A percentile compares a stretch with the other conserved stretches of the same genome.
phyloP scores from a whole-genome alignment of 2,888 invertebrate species.

The Lycophotia porphyrea region DNA sequence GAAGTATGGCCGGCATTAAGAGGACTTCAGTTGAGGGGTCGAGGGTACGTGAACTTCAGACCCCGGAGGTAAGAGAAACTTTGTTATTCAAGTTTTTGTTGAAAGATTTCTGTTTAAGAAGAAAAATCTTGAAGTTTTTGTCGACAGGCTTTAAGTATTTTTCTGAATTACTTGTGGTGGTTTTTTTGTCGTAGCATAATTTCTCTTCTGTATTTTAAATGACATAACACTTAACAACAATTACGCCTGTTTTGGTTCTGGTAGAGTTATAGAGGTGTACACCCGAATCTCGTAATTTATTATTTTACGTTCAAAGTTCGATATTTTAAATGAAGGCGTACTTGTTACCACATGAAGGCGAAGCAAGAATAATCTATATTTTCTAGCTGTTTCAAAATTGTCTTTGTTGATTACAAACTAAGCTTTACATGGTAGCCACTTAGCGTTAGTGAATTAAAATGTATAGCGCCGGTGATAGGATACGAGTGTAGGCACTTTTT shows the following conservation, averaged over 20 bases:
- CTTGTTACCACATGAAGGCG: background rate
- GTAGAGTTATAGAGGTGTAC: background rate
- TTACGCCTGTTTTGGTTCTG: background rate
- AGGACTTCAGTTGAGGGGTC: slow-evolving; percentile 1
- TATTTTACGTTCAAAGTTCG: background rate
- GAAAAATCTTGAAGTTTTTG: slow-evolving; percentile 14
- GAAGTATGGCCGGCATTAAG: slow-evolving; percentile 23
- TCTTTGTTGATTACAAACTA: background rate
- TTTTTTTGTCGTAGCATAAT: background rate
- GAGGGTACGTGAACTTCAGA: slow-evolving; percentile 10
- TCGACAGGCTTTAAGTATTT: background rate
- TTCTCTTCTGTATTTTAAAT: background rate
- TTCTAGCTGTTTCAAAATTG: background rate
- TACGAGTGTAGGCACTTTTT: background rate
- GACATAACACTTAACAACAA: background rate
- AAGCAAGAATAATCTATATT: background rate
- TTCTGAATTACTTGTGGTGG: background rate
- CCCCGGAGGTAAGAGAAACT: slow-evolving; percentile 20
- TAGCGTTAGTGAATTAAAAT: background rate
- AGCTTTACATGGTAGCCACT: background rate
- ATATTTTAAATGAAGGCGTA: background rate
- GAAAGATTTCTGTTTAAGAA: slow-evolving; percentile 35
- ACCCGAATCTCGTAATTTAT: background rate
- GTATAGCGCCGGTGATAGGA: background rate
- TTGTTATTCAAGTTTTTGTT: slow-evolving; percentile 24